Evolutionary conservation across 1,140 invertebrate species (phyloP).

Genomic region (Brachionus sp.): DNA sequence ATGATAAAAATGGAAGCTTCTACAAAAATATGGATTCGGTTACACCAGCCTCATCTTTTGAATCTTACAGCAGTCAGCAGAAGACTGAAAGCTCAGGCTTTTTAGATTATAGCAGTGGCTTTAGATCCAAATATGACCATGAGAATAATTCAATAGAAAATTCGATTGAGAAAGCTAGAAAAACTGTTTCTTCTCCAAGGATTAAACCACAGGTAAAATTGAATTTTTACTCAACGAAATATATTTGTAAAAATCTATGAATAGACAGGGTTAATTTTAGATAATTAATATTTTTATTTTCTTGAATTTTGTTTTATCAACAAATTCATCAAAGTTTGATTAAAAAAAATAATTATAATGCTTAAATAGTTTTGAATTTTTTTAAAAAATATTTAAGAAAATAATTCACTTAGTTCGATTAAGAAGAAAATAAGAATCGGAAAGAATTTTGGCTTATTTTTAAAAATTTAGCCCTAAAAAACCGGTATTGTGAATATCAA

Average conservation of each 20-base stretch:
- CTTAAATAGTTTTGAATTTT: no score
- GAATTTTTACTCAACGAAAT: no score
- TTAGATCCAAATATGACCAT: slow-evolving; percentile 13
- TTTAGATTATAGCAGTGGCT: not conserved
- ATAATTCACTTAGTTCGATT: no score
- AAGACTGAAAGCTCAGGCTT: not conserved
- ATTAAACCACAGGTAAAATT: not conserved
- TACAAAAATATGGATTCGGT: not conserved
- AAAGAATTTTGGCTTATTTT: no score
- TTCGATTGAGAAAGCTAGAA: slow-evolving; percentile 34
- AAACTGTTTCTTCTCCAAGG: not conserved
- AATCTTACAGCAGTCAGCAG: not conserved
- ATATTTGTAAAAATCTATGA: no score
- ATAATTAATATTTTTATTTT: not conserved
- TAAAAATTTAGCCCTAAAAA: no score
- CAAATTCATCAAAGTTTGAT: not conserved
- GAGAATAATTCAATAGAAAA: slow-evolving; percentile 1
- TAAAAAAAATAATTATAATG: not conserved
- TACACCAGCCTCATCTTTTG: not conserved
- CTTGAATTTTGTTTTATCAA: not conserved
- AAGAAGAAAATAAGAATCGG: no score
- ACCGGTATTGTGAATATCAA: no score
- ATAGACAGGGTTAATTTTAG: no score
- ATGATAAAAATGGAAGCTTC: not conserved
- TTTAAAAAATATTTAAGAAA: no score